Percentiles rank a stretch among this genome's conserved stretches.
phyloP scores from a whole-genome alignment of 2,113 vertebrate species.

The Pachycephala philippinensis region DNA sequence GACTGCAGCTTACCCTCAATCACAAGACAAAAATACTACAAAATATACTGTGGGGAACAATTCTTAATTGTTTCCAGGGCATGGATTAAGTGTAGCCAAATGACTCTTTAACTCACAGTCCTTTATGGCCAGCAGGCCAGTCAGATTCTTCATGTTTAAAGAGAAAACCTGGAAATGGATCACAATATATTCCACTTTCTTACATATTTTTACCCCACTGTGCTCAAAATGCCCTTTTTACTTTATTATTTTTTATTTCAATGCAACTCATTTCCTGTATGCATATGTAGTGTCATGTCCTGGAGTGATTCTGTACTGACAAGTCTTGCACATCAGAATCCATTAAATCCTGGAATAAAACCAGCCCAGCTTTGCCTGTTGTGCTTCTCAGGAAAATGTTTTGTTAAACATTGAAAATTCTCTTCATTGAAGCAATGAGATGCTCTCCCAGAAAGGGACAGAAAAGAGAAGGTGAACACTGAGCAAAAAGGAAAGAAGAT shows the following conservation, averaged over 20 bases:
- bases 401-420: not conserved
- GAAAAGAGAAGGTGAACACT: not conserved
- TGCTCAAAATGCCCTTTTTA: not conserved
- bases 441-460: not conserved
- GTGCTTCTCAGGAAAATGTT: not conserved
- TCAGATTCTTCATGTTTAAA: not conserved
- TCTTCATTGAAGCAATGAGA: not conserved
- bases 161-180: constrained; percentile 26
- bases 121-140: not conserved
- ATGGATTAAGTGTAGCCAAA: constrained; percentile 47
- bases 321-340: constrained; percentile 4
- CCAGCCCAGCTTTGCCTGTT: not conserved
- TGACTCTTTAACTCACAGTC: not conserved
- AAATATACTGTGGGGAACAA: constrained; percentile 49
- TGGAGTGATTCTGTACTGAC: constrained; percentile 28
- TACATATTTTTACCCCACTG: not conserved
- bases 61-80: constrained; percentile 52
- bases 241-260: not conserved
- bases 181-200: not conserved
- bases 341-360: constrained; percentile 32
- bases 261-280: constrained; percentile 11
- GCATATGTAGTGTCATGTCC: constrained; percentile 14
- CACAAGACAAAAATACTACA: constrained; percentile 56
- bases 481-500: not conserved
- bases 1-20: constrained; percentile 52